These are phyloP conservation scores for Periphyllus acericola DNA, from an alignment of 2,888 invertebrate genomes.

Conservation along the genomic window DNA sequence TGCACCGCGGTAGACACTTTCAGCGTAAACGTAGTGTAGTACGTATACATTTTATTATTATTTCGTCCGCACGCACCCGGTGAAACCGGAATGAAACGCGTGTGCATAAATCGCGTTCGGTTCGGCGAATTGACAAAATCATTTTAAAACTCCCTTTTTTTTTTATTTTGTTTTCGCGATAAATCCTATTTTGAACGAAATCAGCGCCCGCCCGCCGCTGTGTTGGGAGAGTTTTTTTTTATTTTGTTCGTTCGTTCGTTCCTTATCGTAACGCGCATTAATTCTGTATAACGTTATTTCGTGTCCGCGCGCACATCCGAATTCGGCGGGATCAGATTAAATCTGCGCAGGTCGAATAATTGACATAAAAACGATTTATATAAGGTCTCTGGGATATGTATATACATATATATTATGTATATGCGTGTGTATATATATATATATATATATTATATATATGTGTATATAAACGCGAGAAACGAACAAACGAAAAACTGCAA, in stretches of 20 bases:
- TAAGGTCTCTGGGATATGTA: not conserved
- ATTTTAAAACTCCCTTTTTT: conserved; percentile 25
- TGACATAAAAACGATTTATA: conserved; percentile 52
- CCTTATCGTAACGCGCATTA: conserved; percentile 48
- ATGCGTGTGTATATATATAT: not conserved
- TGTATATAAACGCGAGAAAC: not conserved
- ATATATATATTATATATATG: too few relatives aligned
- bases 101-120: conserved; percentile 35
- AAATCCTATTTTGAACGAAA: conserved; percentile 12
- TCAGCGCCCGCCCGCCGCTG: not conserved
- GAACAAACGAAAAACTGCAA: conserved; percentile 17
- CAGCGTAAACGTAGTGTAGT: too few relatives aligned
- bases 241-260: not conserved
- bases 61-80: not conserved
- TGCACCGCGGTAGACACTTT: too few relatives aligned
- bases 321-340: conserved; percentile 47
- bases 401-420: too few relatives aligned
- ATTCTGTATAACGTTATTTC: conserved; percentile 41
- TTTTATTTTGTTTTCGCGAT: not conserved
- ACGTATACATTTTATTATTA: not conserved
- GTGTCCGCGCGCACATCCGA: conserved; percentile 51
- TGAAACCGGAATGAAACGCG: conserved; percentile 23
- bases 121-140: conserved; percentile 51
- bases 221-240: not conserved
- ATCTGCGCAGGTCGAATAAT: conserved; percentile 44